Base-by-base conservation (phyloP, 2,797 vertebrate species). In the Mormyrus proboscirostris region DNA sequence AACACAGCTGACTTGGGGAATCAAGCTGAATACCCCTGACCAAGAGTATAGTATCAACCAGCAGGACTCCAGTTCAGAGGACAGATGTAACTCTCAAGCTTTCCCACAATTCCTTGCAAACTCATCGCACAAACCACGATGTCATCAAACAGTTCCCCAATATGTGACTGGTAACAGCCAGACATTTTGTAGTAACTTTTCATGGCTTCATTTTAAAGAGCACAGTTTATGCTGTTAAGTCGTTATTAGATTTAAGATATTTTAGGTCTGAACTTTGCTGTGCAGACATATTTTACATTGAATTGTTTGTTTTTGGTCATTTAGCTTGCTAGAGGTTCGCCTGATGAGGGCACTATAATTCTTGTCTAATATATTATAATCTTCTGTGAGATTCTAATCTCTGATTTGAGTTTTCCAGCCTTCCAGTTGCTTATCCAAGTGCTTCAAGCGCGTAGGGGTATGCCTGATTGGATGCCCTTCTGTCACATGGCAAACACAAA, bases 301-400 rank as follows among this genome's bases (percentile, higher is more conserved):
- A 33, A 14, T 55, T 50, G 82, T 83, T 83, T 49, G 41, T 50
- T 83, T 83, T 83, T 44, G 44, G 9, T 83, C 9, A 86, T 53
- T 33, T 86, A 86, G 51, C 3, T 86, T n/a, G 44, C 93, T 93
- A 92, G 92, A 92, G 91, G 10, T 88, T 83, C 76, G 51, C 89
- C 53, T 55, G 8, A 88, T 59, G 85, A 73, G 0, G 44, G 89
- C 88, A 88, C 79, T 87, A 89, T 79, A 84, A 89, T 83, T 65
- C 25, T 29, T 57, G n/a, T 87, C 14, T 87, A 57, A 87, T 1
- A 22, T 33, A 5, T 79, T 5, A 53, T 87, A 82, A 16, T 29
- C 47, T 92, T 91, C 9, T 65, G n/a, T 41, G 7, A 5, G 69
- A 38, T 76, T 41, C 1, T 16, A 41, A 41, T 41, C 38, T 69